Base-by-base conservation (phyloP, 2,888 invertebrate genomes). In the Orchesella flavescens region DNA sequence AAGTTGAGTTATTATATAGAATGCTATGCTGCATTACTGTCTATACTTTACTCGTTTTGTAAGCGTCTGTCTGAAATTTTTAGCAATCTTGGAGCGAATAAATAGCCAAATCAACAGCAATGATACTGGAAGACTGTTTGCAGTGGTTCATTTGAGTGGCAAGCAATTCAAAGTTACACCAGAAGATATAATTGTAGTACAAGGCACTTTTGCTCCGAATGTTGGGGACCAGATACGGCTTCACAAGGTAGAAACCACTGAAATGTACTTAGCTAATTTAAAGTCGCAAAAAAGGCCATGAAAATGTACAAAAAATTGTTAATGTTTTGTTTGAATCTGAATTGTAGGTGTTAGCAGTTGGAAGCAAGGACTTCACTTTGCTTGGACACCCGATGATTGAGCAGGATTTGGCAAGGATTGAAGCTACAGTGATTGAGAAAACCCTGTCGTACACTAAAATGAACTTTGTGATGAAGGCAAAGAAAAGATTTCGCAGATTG, bases 91-190 rank as follows among this genome's bases (percentile, higher is more conserved):
- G 84, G 90, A 91, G 10, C 92, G 93, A 84, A 93, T 95, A 57
- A 94, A 95, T 88, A 90, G 91, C 72, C 91, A 94, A 86, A 91
- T 94, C 24, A 90, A 91, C 86, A 90, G 92, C 15, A 91, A 92
- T 55, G 89, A 89, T 44, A 90, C 92, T 13, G 93, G 94, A 5
- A 91, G 95, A 55, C 91, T 94, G 85, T 97, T 97, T 90, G 97
- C 97, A 0, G 93, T 97, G 0, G 92, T 97, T 0, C 94, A 96
- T 88, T 88, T 97, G 19, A 92, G 93, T 84, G 96, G 96, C 13
- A 95, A 94, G 90, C 97, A 97, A 89, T 95, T 94, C 90, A 94
- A 96, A 90, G 92, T 97, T 0, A 96, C 96, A 0, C 92, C 94
- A 81, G 96, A 95, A n/a, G 97, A 97, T 90, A 91, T 97, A 2